A percentile compares a stretch with the other conserved stretches of the same genome.
Evolutionary conservation across 2,113 vertebrate genomes (phyloP).

Genomic region (Lonchura striata): DNA sequence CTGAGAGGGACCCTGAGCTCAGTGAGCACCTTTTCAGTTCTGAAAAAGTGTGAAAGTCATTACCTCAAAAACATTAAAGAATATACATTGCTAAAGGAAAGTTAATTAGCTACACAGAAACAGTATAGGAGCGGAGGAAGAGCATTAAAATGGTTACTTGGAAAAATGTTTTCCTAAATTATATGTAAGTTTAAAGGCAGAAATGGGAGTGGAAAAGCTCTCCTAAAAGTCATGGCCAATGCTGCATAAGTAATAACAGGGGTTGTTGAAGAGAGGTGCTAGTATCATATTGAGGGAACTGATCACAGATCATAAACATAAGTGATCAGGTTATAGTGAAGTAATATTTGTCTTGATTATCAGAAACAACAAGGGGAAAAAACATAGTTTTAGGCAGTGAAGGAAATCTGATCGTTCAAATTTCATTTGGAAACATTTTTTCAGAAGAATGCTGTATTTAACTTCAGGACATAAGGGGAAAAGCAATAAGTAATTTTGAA

Average conservation of each 20-base stretch:
- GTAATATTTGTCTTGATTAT: background rate
- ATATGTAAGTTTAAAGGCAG: background rate
- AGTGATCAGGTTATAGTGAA: background rate
- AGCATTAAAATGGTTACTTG: background rate
- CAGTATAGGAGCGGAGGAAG: background rate
- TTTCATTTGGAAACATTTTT: background rate
- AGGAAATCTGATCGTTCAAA: background rate
- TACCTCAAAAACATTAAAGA: background rate
- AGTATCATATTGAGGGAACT: background rate
- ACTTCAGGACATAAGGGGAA: background rate
- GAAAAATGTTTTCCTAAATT: background rate
- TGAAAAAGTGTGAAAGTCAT: background rate
- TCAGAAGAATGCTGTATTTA: background rate
- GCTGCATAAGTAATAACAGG: background rate
- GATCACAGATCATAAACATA: background rate
- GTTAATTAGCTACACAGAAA: background rate
- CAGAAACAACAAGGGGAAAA: background rate
- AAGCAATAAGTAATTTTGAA: background rate
- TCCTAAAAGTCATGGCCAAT: background rate
- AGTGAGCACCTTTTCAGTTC: background rate
- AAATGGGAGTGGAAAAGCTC: background rate
- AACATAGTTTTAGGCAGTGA: background rate
- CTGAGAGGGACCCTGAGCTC: background rate
- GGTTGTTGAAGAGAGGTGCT: background rate
- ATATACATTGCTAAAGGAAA: background rate